Evolutionary conservation across 2,113 vertebrate species (phyloP).

Genomic region (Argyrosomus japonicus): DNA sequence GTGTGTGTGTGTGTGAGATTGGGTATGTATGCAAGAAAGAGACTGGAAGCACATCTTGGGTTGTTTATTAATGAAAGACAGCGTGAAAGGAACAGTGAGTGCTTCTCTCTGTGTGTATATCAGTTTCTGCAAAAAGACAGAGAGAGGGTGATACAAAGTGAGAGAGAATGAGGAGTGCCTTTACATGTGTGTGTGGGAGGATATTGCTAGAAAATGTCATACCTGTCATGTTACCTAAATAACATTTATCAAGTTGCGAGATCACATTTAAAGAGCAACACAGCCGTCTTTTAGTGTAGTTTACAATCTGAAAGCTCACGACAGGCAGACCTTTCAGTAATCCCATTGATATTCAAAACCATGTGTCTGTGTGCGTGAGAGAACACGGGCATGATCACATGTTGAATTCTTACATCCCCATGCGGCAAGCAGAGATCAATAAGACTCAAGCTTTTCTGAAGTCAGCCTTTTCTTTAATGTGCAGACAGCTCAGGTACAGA

Average conservation of each 20-base stretch:
- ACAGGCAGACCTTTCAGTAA: slow-evolving; percentile 76
- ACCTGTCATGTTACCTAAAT: slow-evolving; percentile 73
- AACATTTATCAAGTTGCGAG: slow-evolving; percentile 73
- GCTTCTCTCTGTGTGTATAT: neutral
- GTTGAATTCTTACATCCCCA: slow-evolving; percentile 38
- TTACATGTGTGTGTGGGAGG: slow-evolving; percentile 22
- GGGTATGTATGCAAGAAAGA: neutral
- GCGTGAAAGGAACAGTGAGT: slow-evolving; percentile 36
- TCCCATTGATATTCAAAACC: slow-evolving; percentile 65
- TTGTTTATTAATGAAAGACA: slow-evolving; percentile 62
- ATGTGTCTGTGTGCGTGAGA: neutral
- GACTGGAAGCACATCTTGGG: slow-evolving; percentile 50
- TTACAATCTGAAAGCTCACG: slow-evolving; percentile 59
- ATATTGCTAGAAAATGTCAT: slow-evolving; percentile 67
- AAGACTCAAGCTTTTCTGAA: slow-evolving; percentile 26
- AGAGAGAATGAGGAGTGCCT: slow-evolving; percentile 26
- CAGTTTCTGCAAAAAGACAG: slow-evolving; percentile 23
- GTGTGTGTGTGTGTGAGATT: neutral
- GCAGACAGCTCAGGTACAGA: slow-evolving; percentile 40
- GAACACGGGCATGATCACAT: neutral
- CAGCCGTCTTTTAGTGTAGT: slow-evolving; percentile 48
- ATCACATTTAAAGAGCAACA: slow-evolving; percentile 73
- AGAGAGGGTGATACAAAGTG: neutral
- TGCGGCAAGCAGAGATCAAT: slow-evolving; percentile 57
- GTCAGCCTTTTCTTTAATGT: slow-evolving; percentile 47